phyloP scores from a whole-genome alignment of 1,140 invertebrate species.

The Eupristina koningsbergeri region DNA sequence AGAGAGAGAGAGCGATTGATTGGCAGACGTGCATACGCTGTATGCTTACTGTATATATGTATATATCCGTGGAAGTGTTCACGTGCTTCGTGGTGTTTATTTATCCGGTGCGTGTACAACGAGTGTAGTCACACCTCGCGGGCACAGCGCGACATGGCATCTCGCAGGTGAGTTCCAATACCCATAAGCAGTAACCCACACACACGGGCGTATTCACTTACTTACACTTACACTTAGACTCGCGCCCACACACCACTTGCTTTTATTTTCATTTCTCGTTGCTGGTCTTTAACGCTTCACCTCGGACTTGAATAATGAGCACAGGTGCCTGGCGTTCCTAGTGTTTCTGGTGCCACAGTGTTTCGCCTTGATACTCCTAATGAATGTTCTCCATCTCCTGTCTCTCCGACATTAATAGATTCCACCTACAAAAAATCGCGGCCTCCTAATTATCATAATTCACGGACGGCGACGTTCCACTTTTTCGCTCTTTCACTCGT shows the following conservation, averaged over 20 bases:
- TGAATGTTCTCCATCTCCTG: not conserved
- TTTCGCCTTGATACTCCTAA: conserved; percentile 23
- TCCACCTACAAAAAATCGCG: not conserved
- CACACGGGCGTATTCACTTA: too few species aligned
- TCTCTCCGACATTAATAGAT: not conserved
- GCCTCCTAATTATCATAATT: not conserved
- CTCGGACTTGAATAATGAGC: too few species aligned
- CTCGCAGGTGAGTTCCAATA: conserved; percentile 68
- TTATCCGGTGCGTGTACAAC: not conserved
- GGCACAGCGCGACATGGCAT: conserved; percentile 67
- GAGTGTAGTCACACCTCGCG: not conserved
- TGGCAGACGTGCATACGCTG: too few species aligned
- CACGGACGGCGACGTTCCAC: not conserved
- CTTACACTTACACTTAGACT: too few species aligned
- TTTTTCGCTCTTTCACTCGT: not conserved
- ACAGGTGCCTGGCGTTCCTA: not conserved
- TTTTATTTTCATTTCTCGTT: not conserved
- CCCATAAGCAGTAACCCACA: too few species aligned
- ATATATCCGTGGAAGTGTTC: not conserved
- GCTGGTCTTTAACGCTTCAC: not conserved
- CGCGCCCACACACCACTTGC: not conserved
- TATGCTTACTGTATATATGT: too few species aligned
- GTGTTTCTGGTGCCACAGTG: too few species aligned
- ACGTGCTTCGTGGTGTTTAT: conserved; percentile 45
- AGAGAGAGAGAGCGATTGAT: too few species aligned